Percentiles rank a stretch among this genome's conserved stretches.
These are phyloP conservation scores for Macrophya alboannulata DNA, from an alignment of 2,888 invertebrate species.

Conservation along the genomic window DNA sequence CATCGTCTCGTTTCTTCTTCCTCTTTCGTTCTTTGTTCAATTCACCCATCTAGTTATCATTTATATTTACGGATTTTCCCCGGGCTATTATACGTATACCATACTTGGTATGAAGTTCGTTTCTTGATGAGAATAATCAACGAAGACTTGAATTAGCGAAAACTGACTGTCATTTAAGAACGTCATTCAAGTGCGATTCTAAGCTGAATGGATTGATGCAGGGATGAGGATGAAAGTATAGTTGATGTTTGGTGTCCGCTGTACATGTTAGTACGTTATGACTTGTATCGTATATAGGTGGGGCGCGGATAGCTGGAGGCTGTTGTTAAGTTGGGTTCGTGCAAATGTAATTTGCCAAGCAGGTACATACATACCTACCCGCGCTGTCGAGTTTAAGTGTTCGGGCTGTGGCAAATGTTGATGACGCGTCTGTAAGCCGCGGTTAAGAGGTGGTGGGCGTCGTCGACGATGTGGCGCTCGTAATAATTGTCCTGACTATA, in stretches of 20 bases:
- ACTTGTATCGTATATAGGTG: slow-evolving; percentile 10
- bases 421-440: slow-evolving; percentile 47
- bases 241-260: slow-evolving; percentile 12
- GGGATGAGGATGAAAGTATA: not conserved
- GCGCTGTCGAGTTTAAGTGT: slow-evolving; percentile 44
- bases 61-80: not conserved
- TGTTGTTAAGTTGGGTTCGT: slow-evolving; percentile 32
- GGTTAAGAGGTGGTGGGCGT: slow-evolving; percentile 54
- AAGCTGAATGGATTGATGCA: not conserved
- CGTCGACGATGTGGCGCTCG: slow-evolving; percentile 53
- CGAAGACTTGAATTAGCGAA: not conserved
- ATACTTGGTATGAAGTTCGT: not conserved
- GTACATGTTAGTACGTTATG: not conserved
- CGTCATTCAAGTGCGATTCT: not conserved
- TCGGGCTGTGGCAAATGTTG: slow-evolving; percentile 48
- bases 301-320: slow-evolving; percentile 15
- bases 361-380: slow-evolving; percentile 13
- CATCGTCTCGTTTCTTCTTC: slow-evolving; percentile 31
- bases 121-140: not conserved
- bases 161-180: not conserved
- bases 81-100: not conserved
- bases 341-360: slow-evolving; percentile 49
- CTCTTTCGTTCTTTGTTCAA: slow-evolving; percentile 9
- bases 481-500: slow-evolving; percentile 72
- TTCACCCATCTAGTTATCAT: slow-evolving; percentile 41